Percentiles rank a stretch among this genome's conserved stretches.
These are phyloP conservation scores for Hyla sarda DNA, from an alignment of 2,113 vertebrate species.

Conservation along the genomic window DNA sequence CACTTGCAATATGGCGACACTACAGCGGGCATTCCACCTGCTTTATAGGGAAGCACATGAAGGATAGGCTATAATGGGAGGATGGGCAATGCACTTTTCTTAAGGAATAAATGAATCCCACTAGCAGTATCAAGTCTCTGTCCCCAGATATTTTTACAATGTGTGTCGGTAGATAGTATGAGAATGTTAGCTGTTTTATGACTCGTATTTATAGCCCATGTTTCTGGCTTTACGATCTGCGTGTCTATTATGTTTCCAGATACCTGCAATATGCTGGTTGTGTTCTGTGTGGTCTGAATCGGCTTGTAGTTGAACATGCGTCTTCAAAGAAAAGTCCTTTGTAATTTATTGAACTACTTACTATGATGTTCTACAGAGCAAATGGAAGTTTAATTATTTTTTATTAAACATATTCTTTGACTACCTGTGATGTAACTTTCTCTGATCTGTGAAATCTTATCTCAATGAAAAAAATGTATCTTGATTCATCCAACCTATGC, in stretches of 20 bases:
- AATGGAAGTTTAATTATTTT: slow-evolving; percentile 99
- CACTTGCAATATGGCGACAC: slow-evolving; percentile 13
- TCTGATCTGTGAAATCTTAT: slow-evolving; percentile 38
- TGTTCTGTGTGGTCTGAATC: slow-evolving; percentile 98
- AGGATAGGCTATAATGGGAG: not conserved
- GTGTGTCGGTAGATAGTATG: slow-evolving; percentile 89
- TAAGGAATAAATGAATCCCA: slow-evolving; percentile 76
- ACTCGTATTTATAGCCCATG: slow-evolving; percentile 84
- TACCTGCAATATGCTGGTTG: slow-evolving; percentile 98
- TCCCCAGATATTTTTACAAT: slow-evolving; percentile 75
- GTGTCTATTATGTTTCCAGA: slow-evolving; percentile 89
- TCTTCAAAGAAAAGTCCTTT: slow-evolving; percentile 96
- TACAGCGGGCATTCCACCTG: not conserved
- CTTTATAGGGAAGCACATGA: not conserved
- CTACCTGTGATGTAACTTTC: slow-evolving; percentile 87
- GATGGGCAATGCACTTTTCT: slow-evolving; percentile 65
- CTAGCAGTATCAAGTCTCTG: slow-evolving; percentile 81
- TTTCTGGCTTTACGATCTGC: slow-evolving; percentile 88
- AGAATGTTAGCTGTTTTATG: slow-evolving; percentile 85
- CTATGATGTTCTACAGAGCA: slow-evolving; percentile 99
- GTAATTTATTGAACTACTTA: slow-evolving; percentile 99
- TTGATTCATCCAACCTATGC: not conserved
- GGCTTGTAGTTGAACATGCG: slow-evolving; percentile 96
- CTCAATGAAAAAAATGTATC: not conserved
- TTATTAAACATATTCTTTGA: slow-evolving; percentile 99